Base-by-base conservation (phyloP, 2,888 invertebrate species). In the Mimumesa dahlbomi region DNA sequence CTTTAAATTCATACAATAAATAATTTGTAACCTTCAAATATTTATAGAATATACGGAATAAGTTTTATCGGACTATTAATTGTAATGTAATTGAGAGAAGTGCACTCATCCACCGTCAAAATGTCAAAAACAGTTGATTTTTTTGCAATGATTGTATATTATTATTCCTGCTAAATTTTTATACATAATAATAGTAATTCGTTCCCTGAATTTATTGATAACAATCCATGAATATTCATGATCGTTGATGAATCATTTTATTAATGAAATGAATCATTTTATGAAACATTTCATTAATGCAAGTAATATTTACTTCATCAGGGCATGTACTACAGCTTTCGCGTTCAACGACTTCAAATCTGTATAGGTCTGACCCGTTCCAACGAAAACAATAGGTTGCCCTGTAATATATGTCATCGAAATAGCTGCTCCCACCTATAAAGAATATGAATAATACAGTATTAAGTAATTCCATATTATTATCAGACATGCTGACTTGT, bases 321-420 rank as follows among this genome's bases (percentile, higher is more conserved):
- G 92, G 58, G 98, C 96, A 86, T 96, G 94, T 3, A 99, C 99
- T 38, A 99, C 98, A 56, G 98, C 97, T 88, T 96, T 97, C 7
- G 96, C 97, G 89, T 99, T 99, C 79, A 99, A 92, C 64, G 97
- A 97, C 89, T 98, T 97, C 84, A 99, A 92, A 91, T 99, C 99
- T 0, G 97, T 96, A 90, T 99, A 99, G 0, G 99, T 99, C 91
- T 99, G 99, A 1, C 99, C 99, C 2, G 98, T 99, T 36, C 99
- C 99, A 13, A 99, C 99, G 89, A 98, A 98, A 43, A 98, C 97
- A 56, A 99, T 99, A 0, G 99, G 99, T 90, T 99, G 99, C 0
- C 99, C 99, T 0, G 99, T 99, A 73, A 99, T 98, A 90, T 99
- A 99, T 0, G 99, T 98, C 99, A 99, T 99, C 13, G 99, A 99